phyloP scores from a whole-genome alignment of 2,113 vertebrate species.

The Callipepla californica region DNA sequence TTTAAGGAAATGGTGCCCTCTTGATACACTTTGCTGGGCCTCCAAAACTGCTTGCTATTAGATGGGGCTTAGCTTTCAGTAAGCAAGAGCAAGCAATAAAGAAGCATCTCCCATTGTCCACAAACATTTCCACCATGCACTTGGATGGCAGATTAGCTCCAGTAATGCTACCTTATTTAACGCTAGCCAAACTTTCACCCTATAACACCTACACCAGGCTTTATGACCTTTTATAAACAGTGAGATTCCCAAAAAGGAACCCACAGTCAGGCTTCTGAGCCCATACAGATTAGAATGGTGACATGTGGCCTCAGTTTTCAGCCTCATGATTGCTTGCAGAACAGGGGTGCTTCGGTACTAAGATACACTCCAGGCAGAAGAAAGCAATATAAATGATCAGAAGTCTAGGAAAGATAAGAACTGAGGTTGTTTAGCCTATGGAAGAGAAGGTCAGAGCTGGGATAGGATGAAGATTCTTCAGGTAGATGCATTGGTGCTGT shows the following conservation, averaged over 20 bases:
- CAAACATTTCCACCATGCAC: background rate
- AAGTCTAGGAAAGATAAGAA: background rate
- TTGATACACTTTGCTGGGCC: background rate
- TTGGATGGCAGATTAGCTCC: constrained; percentile 23
- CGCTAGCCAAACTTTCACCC: background rate
- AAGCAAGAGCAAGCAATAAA: background rate
- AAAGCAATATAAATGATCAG: background rate
- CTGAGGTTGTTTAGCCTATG: background rate
- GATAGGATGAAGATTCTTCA: background rate
- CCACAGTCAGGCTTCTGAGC: background rate
- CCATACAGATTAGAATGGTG: background rate
- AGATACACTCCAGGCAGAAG: background rate
- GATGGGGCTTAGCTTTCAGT: background rate
- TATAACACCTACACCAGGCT: background rate
- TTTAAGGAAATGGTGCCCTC: background rate
- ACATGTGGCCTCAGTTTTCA: background rate
- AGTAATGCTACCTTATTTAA: constrained; percentile 19
- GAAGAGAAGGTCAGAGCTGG: background rate
- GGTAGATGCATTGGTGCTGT: background rate
- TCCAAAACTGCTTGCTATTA: constrained; percentile 42
- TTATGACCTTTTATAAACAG: background rate
- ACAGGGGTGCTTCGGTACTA: background rate
- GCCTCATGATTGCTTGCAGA: background rate
- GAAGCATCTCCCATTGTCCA: background rate
- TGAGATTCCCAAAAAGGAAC: background rate